Percentiles rank a stretch among this genome's conserved stretches.
These are phyloP conservation scores for Helicorthomorpha holstii DNA, from an alignment of 1,140 invertebrate species.

Conservation along the genomic window DNA sequence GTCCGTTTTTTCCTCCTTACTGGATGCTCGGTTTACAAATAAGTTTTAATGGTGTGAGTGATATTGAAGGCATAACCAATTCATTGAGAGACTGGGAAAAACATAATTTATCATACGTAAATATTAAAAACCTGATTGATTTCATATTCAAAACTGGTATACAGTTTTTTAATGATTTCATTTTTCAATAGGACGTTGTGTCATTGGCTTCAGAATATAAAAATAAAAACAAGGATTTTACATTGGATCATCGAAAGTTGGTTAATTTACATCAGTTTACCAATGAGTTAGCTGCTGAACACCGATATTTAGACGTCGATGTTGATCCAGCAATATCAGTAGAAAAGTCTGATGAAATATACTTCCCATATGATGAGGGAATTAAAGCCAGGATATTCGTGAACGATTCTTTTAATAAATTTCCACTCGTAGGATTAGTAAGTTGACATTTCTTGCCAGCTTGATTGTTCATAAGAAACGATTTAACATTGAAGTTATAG, in stretches of 20 bases:
- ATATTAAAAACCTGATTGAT: slow-evolving; percentile 1
- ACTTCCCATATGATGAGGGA: slow-evolving; percentile 14
- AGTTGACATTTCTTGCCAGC: too few species aligned
- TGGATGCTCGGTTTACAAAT: slow-evolving; percentile 36
- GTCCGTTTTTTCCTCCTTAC: slow-evolving; percentile 31
- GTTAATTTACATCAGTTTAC: slow-evolving; percentile 18
- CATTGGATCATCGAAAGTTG: slow-evolving; percentile 17
- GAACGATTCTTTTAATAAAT: slow-evolving; percentile 5
- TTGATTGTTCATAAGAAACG: too few species aligned
- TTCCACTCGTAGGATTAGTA: slow-evolving; percentile 21
- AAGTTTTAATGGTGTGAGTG: slow-evolving; percentile 25
- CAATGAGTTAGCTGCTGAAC: slow-evolving; percentile 14
- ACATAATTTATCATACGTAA: slow-evolving; percentile 16
- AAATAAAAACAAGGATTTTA: slow-evolving; percentile 19
- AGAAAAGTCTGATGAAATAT: slow-evolving; percentile 4
- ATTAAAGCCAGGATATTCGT: not conserved
- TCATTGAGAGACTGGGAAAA: slow-evolving; percentile 16
- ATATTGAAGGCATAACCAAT: slow-evolving; percentile 15
- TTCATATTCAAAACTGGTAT: not conserved
- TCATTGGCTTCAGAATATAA: slow-evolving; percentile 20
- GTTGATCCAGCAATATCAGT: not conserved
- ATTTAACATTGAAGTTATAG: slow-evolving; percentile 16
- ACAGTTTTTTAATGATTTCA: not conserved
- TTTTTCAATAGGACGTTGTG: slow-evolving; percentile 1
- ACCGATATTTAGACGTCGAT: slow-evolving; percentile 19